Evolutionary conservation across 2,888 invertebrate genomes (phyloP).

Genomic region (Coenonympha arcania): DNA sequence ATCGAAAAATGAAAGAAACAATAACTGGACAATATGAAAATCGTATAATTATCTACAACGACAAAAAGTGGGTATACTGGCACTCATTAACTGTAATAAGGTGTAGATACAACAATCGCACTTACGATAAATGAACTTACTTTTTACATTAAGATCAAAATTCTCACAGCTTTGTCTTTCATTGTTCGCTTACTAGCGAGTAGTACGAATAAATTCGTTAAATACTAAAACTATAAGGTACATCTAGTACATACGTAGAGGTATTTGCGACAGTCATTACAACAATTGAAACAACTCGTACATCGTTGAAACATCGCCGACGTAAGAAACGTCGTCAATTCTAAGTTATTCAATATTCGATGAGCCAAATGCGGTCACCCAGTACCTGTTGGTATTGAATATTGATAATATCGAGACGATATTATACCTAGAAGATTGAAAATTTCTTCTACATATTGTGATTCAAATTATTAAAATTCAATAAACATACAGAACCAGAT

Average conservation of each 20-base stretch:
- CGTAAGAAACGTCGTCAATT: constrained; percentile 6
- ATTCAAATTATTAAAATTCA: too few relatives aligned
- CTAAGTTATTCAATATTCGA: constrained; percentile 7
- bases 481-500: too few relatives aligned
- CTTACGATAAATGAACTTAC: constrained; percentile 66
- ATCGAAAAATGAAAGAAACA: constrained; percentile 7
- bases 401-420: neutral
- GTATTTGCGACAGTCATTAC: constrained; percentile 31
- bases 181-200: constrained; percentile 68
- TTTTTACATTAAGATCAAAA: constrained; percentile 70
- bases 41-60: constrained; percentile 27
- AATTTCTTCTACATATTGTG: too few relatives aligned
- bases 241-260: constrained; percentile 40
- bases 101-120: constrained; percentile 41
- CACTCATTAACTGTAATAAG: constrained; percentile 23
- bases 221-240: constrained; percentile 61
- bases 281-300: constrained; percentile 20
- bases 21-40: constrained; percentile 15
- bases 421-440: too few relatives aligned
- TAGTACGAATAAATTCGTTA: constrained; percentile 70
- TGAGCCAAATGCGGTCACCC: neutral
- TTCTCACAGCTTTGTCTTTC: constrained; percentile 76
- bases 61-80: constrained; percentile 14
- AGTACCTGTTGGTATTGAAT: neutral
- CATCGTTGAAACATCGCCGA: constrained; percentile 8